Evolutionary conservation across 2,888 invertebrate genomes (phyloP), one percentile per base, ranked within the genome.

Genomic region (Anticlea derivata): DNA sequence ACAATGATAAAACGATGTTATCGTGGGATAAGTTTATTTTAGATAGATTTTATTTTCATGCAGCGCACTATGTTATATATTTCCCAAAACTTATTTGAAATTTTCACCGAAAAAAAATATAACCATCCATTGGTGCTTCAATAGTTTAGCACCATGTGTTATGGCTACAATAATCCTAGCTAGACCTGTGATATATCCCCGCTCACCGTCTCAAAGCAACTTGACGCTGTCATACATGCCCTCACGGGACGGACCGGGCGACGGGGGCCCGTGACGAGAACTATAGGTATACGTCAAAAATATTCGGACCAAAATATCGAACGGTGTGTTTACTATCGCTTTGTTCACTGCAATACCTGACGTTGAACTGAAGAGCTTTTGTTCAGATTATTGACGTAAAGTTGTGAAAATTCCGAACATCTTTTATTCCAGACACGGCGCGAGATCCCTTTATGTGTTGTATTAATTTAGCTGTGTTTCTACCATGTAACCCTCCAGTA

Each of bases 211-310:
- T 38, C 11, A 38, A 38, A 31, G 31, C 17, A 43, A 43, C 27
- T 8, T 34, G 27, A 20, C 20, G 11, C 43, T 43, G 61, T 66
- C 41, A 60, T 50, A 65, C 41, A 60, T 50, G 55, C 61, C 62
- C 70, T 62, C 63, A 5, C 37, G 72, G 68, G 66, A 70, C 34
- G 49, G 33, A 50, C 17, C 56, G 37, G 56, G 68, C 65, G 70
- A 66, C 33, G 45, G n/a, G n/a, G 27, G 50, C 23, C 54, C 47
- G 61, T 53, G 53, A 58, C 46, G 58, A 50, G 50, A 47, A 73
- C 69, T 73, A 70, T 70, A n/a, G n/a, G n/a, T n/a, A 62, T 65
- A 68, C 61, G 70, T 73, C 70, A 73, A 74, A 71, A 73, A 70
- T 70, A 68, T 67, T 70, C 61, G 48, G 50, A 64, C 61, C 57